Conservation (phyloP, 2,888 invertebrate genomes). For the Pyrochroa serraticornis region DNA sequence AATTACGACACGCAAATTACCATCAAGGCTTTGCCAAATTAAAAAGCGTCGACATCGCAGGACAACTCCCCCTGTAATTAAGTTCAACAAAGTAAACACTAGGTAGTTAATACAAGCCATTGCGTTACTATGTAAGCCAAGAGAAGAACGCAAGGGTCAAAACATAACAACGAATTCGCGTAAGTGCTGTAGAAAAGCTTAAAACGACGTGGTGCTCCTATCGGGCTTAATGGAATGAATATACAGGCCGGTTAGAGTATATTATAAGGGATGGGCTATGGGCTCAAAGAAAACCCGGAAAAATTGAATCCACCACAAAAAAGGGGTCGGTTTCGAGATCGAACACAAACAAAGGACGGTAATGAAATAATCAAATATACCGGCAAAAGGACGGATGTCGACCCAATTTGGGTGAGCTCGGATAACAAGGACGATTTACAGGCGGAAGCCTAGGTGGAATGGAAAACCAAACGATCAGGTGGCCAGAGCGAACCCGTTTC, state of each 20-base stretch:
- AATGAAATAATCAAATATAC: slow-evolving; percentile 25
- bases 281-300: slow-evolving; percentile 10
- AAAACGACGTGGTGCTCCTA: too few species aligned
- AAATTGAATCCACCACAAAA: slow-evolving; percentile 30
- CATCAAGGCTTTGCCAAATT: too few species aligned
- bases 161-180: too few species aligned
- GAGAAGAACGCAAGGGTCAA: too few species aligned
- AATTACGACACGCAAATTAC: too few species aligned
- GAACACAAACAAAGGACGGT: slow-evolving; percentile 30
- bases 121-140: too few species aligned
- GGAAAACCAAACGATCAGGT: not conserved
- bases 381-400: not conserved
- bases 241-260: not conserved
- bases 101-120: too few species aligned
- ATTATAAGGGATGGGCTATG: not conserved
- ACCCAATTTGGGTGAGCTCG: not conserved
- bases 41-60: too few species aligned
- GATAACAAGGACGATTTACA: slow-evolving; percentile 3
- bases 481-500: not conserved
- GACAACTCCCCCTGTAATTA: too few species aligned
- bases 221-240: too few species aligned
- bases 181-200: too few species aligned
- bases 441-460: not conserved
- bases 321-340: slow-evolving; percentile 6
- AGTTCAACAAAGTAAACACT: too few species aligned